Conservation (phyloP, 2,888 invertebrate genomes). For the Empis livida region DNA sequence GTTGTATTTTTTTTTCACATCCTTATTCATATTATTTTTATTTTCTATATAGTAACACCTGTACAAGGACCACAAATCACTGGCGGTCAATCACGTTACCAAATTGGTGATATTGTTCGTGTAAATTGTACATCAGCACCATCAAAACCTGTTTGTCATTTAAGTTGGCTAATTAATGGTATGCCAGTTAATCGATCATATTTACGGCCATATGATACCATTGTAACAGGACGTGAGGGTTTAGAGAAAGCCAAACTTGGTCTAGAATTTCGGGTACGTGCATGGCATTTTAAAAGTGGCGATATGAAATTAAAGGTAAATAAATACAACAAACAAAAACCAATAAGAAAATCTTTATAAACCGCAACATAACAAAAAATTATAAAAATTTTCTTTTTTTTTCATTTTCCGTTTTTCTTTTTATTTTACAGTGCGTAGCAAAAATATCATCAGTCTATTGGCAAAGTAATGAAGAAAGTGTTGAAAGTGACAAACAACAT, state of each 20-base stretch:
- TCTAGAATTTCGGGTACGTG: conserved; percentile 67
- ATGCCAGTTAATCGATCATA: conserved; percentile 50
- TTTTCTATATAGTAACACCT: conserved; percentile 51
- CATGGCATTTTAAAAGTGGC: conserved; percentile 69
- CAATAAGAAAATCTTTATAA: no score
- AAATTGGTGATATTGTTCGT: conserved; percentile 65
- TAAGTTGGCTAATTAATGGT: conserved; percentile 80
- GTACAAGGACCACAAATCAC: conserved; percentile 70
- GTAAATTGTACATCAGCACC: conserved; percentile 75
- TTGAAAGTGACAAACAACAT: conserved; percentile 61
- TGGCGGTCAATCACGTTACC: conserved; percentile 68
- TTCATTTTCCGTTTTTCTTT: not conserved
- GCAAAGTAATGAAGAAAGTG: conserved; percentile 78
- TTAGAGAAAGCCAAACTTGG: conserved; percentile 65
- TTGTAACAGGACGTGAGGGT: conserved; percentile 44
- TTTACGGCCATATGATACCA: conserved; percentile 40
- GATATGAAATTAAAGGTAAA: conserved; percentile 71
- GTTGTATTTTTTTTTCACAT: not conserved
- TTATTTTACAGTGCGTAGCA: conserved; percentile 54
- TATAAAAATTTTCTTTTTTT: not conserved
- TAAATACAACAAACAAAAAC: conserved; percentile 4
- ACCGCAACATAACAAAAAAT: not conserved
- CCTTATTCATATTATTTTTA: conserved; percentile 1
- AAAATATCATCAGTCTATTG: conserved; percentile 78
- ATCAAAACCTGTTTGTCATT: conserved; percentile 69